These are phyloP conservation scores for Rhinichthys klamathensis DNA, from an alignment of 2,113 vertebrate species.

Conservation along the genomic window DNA sequence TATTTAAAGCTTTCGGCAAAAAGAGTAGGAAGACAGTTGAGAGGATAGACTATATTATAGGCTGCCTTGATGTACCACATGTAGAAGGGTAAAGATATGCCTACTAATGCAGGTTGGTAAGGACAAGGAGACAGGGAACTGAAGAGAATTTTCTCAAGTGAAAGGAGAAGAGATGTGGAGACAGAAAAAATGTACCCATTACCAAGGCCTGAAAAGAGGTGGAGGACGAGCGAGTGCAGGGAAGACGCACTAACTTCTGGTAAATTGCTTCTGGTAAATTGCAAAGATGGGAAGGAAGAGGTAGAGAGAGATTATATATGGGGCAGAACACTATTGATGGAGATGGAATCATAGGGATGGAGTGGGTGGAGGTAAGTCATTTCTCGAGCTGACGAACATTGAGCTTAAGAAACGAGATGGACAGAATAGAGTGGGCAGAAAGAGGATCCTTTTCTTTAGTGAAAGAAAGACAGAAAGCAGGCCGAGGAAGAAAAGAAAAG, in stretches of 20 bases:
- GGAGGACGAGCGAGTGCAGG: not conserved
- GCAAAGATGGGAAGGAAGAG: not conserved
- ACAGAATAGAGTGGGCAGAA: constrained; percentile 21
- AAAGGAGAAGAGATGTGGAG: not conserved
- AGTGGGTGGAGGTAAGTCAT: constrained; percentile 8
- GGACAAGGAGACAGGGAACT: constrained; percentile 9
- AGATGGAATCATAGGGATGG: constrained; percentile 37
- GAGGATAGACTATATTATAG: constrained; percentile 18
- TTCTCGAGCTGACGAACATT: constrained; percentile 5
- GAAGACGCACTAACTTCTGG: constrained; percentile 4
- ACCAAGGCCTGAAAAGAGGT: constrained; percentile 5
- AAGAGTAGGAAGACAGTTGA: not conserved
- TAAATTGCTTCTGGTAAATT: constrained; percentile 36
- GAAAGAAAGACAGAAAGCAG: constrained; percentile 26
- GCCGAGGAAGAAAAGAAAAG: not conserved
- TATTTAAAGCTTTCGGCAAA: not conserved
- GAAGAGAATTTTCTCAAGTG: not conserved
- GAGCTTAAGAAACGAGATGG: constrained; percentile 27
- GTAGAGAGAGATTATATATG: constrained; percentile 19
- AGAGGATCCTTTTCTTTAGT: not conserved
- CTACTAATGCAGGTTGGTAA: constrained; percentile 25
- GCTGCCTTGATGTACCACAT: constrained; percentile 30
- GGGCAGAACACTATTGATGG: constrained; percentile 34
- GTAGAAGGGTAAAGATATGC: constrained; percentile 15
- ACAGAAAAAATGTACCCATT: not conserved